These are phyloP conservation scores for Ivindomyrus marchei DNA, from an alignment of 2,113 vertebrate genomes.

Conservation along the genomic window DNA sequence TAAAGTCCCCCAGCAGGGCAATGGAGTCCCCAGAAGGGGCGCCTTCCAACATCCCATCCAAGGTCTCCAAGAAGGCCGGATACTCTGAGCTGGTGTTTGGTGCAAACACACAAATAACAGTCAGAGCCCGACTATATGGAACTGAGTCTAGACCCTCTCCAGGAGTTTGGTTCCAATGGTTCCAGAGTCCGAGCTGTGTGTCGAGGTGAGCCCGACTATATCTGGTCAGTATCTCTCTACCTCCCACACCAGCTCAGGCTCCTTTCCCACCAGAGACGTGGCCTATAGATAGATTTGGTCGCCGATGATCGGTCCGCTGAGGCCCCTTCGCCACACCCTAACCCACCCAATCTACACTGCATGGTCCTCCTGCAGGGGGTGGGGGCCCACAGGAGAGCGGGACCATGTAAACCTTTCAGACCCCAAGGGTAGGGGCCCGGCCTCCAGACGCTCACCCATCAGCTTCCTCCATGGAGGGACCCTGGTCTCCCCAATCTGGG, in stretches of 20 bases:
- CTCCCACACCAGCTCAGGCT: not conserved
- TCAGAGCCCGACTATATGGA: not conserved
- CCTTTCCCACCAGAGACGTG: not conserved
- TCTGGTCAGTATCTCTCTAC: not conserved
- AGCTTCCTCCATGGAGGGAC: not conserved
- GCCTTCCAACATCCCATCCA: not conserved
- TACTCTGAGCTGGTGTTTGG: not conserved
- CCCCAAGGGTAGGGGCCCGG: not conserved
- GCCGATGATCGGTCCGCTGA: not conserved
- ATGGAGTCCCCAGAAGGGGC: not conserved
- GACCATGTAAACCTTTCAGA: not conserved
- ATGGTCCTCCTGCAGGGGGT: no score
- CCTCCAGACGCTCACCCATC: not conserved
- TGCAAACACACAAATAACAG: not conserved
- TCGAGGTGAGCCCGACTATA: not conserved
- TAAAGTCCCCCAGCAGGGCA: not conserved
- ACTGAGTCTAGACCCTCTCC: not conserved
- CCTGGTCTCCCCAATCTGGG: not conserved
- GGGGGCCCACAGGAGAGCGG: not conserved
- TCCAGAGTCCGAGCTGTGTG: not conserved
- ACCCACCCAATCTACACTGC: no score
- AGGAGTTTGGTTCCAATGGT: not conserved
- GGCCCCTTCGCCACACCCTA: not conserved
- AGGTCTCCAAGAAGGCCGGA: not conserved
- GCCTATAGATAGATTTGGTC: not conserved